These are phyloP conservation scores for Chrysolina oricalcia DNA, from an alignment of 2,888 invertebrate species.

Conservation along the genomic window DNA sequence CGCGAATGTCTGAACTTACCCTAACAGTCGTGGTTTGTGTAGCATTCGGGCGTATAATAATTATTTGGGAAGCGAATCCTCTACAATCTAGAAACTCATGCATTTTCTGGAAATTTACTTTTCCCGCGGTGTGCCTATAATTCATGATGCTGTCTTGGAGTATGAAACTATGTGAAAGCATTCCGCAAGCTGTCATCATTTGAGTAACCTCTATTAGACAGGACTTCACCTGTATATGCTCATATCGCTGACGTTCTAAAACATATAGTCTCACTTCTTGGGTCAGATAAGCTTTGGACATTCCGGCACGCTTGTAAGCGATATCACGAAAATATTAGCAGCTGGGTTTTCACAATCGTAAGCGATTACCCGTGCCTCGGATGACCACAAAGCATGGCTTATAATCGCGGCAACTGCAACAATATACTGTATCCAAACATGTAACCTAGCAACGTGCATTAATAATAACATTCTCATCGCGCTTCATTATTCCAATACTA, in stretches of 20 bases:
- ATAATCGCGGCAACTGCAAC: too few relatives aligned
- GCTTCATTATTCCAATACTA: too few relatives aligned
- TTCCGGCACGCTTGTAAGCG: background rate
- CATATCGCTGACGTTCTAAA: background rate
- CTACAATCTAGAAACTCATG: background rate
- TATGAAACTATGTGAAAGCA: background rate
- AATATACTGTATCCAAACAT: too few relatives aligned
- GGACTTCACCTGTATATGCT: background rate
- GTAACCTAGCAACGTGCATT: too few relatives aligned
- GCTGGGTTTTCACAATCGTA: constrained; percentile 13
- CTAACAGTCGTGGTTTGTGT: background rate
- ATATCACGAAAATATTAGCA: background rate
- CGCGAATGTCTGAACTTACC: too few relatives aligned
- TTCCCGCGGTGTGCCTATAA: background rate
- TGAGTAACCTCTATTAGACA: background rate
- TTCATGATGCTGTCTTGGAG: background rate
- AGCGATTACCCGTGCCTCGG: background rate
- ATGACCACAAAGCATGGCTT: too few relatives aligned
- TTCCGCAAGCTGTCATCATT: background rate
- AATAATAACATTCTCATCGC: too few relatives aligned
- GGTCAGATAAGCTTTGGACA: background rate
- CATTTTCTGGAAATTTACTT: background rate
- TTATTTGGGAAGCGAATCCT: background rate
- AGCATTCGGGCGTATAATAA: background rate
- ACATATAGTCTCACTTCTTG: background rate